Evolutionary conservation across 2,113 vertebrate species (phyloP).

Genomic region (Scartelaos histophorus): DNA sequence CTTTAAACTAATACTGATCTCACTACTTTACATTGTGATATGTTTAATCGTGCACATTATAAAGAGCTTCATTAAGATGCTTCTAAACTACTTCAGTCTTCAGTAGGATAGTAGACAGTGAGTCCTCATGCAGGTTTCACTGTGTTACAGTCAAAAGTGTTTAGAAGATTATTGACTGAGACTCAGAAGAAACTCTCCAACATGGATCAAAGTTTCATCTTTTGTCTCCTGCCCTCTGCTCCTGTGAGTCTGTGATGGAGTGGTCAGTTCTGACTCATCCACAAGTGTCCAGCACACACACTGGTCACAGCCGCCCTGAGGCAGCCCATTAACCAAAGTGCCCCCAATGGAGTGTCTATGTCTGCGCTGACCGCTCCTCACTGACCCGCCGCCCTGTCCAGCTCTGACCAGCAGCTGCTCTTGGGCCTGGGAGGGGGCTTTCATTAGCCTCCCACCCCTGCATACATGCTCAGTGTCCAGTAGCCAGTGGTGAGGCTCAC

Average conservation of each 20-base stretch:
- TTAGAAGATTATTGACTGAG: no score
- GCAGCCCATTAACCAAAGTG: conserved; percentile 78
- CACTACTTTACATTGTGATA: no score
- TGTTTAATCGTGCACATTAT: no score
- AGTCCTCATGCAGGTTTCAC: no score
- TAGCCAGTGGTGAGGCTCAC: no score
- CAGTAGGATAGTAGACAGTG: no score
- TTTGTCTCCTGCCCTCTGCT: conserved; percentile 11
- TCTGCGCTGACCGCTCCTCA: conserved; percentile 72
- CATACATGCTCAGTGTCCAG: conserved; percentile 15
- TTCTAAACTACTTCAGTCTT: no score
- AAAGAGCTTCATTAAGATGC: no score
- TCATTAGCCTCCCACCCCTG: conserved; percentile 84
- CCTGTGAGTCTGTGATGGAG: conserved; percentile 59
- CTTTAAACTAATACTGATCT: no score
- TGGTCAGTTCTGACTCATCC: conserved; percentile 67
- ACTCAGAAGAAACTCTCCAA: no score
- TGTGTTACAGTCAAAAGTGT: no score
- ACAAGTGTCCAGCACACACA: conserved; percentile 64
- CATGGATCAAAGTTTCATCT: no score
- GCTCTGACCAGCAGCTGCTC: conserved; percentile 81
- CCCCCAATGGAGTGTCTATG: conserved; percentile 74
- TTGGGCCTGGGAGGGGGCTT: conserved; percentile 77
- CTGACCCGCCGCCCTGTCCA: conserved; percentile 77
- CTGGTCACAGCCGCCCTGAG: conserved; percentile 58